Conservation (phyloP, 1,140 invertebrate species). For the Diachasma alloeum region DNA sequence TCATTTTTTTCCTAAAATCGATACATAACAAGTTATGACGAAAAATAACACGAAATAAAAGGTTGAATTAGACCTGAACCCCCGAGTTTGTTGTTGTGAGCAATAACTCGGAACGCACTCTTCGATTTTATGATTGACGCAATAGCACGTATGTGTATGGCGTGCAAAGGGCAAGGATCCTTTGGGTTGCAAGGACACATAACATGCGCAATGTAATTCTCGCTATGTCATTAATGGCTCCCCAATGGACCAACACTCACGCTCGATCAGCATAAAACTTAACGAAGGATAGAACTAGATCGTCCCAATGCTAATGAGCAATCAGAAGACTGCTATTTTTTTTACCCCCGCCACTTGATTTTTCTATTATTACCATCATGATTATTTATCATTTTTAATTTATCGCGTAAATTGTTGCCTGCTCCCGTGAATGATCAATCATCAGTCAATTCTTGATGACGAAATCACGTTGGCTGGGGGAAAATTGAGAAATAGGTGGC, state of each 20-base stretch:
- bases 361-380: neutral
- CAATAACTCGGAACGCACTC: neutral
- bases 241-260: neutral
- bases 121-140: conserved; percentile 8
- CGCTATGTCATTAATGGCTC: neutral
- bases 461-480: neutral
- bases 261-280: neutral
- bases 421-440: neutral
- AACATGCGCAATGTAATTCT: neutral
- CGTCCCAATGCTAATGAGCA: neutral
- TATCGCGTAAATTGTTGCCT: neutral
- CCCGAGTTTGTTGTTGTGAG: neutral
- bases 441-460: neutral
- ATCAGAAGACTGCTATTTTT: neutral
- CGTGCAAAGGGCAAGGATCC: conserved; percentile 35
- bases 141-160: neutral
- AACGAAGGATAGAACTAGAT: neutral
- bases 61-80: neutral
- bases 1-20: too few relatives aligned
- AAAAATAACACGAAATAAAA: too few relatives aligned
- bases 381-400: neutral
- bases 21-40: too few relatives aligned
- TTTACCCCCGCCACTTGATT: neutral
- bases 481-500: too few relatives aligned
- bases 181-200: conserved; percentile 27